Evolutionary conservation across 2,888 invertebrate species (phyloP), one percentile per base, ranked within the genome.

Genomic region (Archaeoteleia sp.): DNA sequence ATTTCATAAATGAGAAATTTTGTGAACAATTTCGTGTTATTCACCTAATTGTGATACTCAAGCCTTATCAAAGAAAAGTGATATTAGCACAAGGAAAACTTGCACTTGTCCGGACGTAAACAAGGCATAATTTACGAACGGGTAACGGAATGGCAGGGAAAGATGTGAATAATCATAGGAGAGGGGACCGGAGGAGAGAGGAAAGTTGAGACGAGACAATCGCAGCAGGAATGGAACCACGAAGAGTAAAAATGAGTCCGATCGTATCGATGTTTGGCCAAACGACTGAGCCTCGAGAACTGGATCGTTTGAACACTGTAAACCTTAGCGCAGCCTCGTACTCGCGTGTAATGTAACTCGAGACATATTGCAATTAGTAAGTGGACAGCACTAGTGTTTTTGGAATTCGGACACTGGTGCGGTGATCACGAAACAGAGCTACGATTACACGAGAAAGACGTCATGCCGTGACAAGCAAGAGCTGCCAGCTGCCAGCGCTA

Each of bases 81-180:
- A 8, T 17, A 8, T 9, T 14, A 20, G 20, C 25, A 25, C 10
- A 13, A 10, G 6, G 23, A 35, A 15, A 14, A 17, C 12, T 12
- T 13, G 17, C 15, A 40, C 17, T 42, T 32, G 10, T 42, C 25
- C 4, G 17, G 49, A 60, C 42, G 60, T 60, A 60, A 60, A 60
- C 60, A 51, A 51, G 49, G 42, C 51, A 51, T 61, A 42, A 30
- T 37, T 37, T 42, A 42, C 51, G 17, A 4, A 23, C 23, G 12
- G n/a, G 3, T 10, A 45, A 53, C 30, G 39, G 10, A 45, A 23
- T 1, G 45, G 15, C 10, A 15, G 15, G 8, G 13, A 37, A 37
- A 37, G 6, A 34, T n/a, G 15, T 15, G 15, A 8, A 37, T 15
- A 37, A 37, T 15, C 7, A 15, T 2, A 6, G 15, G n/a, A 7